A percentile compares a stretch with the other conserved stretches of the same genome.
Conservation (phyloP, 2,797 vertebrate species). For the Clarias platycephalus region DNA sequence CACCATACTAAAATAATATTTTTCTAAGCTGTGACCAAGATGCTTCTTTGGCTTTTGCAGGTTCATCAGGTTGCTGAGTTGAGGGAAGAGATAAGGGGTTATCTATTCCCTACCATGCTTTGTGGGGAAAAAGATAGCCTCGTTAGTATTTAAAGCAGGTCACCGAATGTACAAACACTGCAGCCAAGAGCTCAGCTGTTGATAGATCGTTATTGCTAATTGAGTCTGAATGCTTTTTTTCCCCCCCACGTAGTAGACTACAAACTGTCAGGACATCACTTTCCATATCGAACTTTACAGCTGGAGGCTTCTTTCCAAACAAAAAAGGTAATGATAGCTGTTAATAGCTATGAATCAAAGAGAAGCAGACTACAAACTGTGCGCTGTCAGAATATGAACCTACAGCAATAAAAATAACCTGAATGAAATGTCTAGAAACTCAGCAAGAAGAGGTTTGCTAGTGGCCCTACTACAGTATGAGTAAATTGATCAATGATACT, state of each 20-base stretch:
- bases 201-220: background rate
- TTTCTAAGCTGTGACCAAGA: background rate
- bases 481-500: too few species aligned
- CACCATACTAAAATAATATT: background rate
- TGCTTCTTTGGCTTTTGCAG: background rate
- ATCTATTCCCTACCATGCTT: background rate
- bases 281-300: background rate
- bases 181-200: background rate
- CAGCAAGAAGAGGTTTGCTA: background rate
- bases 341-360: background rate
- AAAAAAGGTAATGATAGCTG: background rate
- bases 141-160: background rate
- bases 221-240: background rate
- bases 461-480: background rate
- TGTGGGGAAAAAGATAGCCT: slow-evolving; percentile 1
- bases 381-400: background rate
- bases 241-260: background rate
- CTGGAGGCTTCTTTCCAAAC: background rate
- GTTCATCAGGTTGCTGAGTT: background rate
- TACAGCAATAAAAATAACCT: background rate
- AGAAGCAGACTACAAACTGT: background rate
- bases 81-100: background rate
- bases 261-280: background rate
- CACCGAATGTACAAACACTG: background rate
- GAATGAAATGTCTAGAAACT: background rate